phyloP scores from a whole-genome alignment of 2,113 vertebrate genomes.

The Vidua chalybeata region DNA sequence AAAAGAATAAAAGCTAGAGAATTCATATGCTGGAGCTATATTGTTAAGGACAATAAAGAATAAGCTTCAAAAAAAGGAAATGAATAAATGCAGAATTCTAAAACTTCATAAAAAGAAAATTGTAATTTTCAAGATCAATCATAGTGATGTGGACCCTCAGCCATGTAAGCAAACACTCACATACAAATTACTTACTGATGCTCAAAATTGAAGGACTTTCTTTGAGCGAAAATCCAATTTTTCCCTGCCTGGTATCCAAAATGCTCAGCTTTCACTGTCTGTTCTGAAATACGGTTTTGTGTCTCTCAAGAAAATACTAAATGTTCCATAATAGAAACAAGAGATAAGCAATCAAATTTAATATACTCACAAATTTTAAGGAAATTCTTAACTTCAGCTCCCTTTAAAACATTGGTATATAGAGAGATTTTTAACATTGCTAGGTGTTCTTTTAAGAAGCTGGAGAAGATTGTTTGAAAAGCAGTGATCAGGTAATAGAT shows the following conservation, averaged over 20 bases:
- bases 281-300: not conserved
- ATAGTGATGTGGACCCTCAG: not conserved
- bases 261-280: not conserved
- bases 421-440: not conserved
- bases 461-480: not conserved
- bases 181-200: not conserved
- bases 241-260: not conserved
- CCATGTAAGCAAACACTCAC: not conserved
- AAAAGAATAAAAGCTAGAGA: not conserved
- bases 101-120: not conserved
- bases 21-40: not conserved
- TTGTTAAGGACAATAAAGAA: not conserved
- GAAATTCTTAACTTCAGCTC: not conserved
- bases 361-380: not conserved
- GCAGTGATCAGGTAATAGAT: not conserved
- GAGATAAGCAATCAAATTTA: not conserved
- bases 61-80: not conserved
- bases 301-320: not conserved
- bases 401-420: not conserved
- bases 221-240: not conserved
- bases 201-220: not conserved
- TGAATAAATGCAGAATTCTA: not conserved
- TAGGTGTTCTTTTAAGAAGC: not conserved
- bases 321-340: not conserved
- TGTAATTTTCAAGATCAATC: not conserved